Conservation (phyloP, 2,797 vertebrate species). For the Phylloscopus collybita region DNA sequence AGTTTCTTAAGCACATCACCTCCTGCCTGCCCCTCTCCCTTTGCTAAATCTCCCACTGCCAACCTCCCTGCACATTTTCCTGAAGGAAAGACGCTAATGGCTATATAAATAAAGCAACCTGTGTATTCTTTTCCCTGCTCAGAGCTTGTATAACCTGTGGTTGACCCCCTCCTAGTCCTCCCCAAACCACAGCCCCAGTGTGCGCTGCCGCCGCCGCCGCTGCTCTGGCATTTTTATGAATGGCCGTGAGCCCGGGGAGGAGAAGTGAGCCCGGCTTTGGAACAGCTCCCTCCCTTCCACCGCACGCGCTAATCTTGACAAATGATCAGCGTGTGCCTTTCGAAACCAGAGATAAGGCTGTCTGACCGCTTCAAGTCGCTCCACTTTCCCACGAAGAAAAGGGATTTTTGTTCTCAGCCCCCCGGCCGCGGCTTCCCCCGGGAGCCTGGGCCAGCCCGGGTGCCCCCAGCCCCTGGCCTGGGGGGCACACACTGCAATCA, state of each 20-base stretch:
- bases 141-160: background rate
- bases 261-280: conserved; percentile 55
- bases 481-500: background rate
- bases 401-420: conserved; percentile 16
- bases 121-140: background rate
- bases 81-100: background rate
- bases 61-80: background rate
- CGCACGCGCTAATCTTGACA: conserved; percentile 66
- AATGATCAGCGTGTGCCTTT: conserved; percentile 64
- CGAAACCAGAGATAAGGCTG: conserved; percentile 62
- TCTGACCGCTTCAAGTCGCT: conserved; percentile 32
- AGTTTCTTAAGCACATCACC: background rate
- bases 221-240: conserved; percentile 64
- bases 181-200: conserved; percentile 24
- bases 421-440: fast-evolving
- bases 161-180: conserved; percentile 29
- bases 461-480: background rate
- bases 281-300: conserved; percentile 69
- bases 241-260: conserved; percentile 56
- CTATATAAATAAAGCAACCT: conserved; percentile 23
- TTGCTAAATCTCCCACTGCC: background rate
- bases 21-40: background rate
- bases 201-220: background rate
- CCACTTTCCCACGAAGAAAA: conserved; percentile 61
- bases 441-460: background rate